A percentile compares a stretch with the other conserved stretches of the same genome.
These are phyloP conservation scores for Epinotia nisella DNA, from an alignment of 2,888 invertebrate genomes.

Conservation along the genomic window DNA sequence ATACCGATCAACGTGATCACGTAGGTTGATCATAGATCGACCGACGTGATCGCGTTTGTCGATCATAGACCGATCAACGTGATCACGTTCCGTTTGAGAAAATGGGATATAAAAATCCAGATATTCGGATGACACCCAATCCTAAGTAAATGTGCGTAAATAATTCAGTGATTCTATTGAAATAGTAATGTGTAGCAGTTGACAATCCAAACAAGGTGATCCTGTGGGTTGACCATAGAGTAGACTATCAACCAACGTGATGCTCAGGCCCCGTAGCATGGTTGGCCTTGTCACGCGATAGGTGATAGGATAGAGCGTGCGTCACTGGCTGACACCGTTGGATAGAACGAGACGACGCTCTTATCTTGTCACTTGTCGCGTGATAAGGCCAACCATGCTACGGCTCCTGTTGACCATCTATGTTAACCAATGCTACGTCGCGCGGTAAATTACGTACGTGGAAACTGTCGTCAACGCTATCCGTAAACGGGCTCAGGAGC, in stretches of 20 bases:
- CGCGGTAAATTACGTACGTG: neutral
- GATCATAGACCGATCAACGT: too few relatives aligned
- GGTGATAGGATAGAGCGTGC: too few relatives aligned
- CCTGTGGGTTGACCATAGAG: neutral
- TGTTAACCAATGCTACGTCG: neutral
- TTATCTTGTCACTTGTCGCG: too few relatives aligned
- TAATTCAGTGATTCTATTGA: neutral
- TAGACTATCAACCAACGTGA: neutral
- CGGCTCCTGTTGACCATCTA: neutral
- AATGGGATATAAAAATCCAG: neutral
- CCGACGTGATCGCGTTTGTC: too few relatives aligned
- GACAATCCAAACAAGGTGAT: neutral
- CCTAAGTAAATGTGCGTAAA: neutral
- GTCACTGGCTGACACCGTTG: too few relatives aligned
- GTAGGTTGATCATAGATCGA: neutral
- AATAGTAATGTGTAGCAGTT: neutral
- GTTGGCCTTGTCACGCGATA: too few relatives aligned
- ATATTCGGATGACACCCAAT: neutral
- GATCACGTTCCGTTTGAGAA: neutral
- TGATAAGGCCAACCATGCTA: too few relatives aligned
- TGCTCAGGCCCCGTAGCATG: too few relatives aligned
- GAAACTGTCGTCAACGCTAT: slow-evolving; percentile 15
- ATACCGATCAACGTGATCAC: neutral
- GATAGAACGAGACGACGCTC: too few relatives aligned
- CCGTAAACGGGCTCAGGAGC: slow-evolving; percentile 29